These are phyloP conservation scores for Ochropleura plecta DNA, from an alignment of 2,888 invertebrate species.

Conservation along the genomic window DNA sequence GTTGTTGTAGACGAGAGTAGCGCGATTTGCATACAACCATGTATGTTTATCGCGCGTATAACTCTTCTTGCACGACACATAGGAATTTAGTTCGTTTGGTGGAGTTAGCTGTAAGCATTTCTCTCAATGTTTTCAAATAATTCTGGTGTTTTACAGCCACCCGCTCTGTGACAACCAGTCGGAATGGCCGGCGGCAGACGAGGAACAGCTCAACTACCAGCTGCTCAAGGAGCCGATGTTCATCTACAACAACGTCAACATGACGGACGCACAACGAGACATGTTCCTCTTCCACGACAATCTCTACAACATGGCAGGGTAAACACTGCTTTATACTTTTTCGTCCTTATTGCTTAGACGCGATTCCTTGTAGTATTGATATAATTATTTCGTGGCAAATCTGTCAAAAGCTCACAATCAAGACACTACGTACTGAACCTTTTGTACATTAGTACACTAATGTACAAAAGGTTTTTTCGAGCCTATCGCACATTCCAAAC, in stretches of 20 bases:
- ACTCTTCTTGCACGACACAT: neutral
- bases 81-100: neutral
- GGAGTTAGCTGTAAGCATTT: too few species aligned
- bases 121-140: neutral
- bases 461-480: too few species aligned
- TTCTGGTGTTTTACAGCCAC: constrained; percentile 27
- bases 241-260: constrained; percentile 30
- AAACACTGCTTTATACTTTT: neutral
- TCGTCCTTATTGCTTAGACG: neutral
- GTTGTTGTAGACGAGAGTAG: neutral
- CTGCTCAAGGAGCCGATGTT: constrained; percentile 38
- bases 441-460: too few species aligned
- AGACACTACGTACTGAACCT: too few species aligned
- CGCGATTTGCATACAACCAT: neutral
- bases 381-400: too few species aligned
- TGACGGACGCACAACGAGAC: constrained; percentile 44
- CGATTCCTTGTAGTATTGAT: too few species aligned
- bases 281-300: constrained; percentile 58
- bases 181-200: constrained; percentile 38
- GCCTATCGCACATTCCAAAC: too few species aligned
- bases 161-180: constrained; percentile 43
- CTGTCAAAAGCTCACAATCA: too few species aligned
- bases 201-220: constrained; percentile 50
- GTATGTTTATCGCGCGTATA: neutral
- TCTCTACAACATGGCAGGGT: constrained; percentile 47